Evolutionary conservation across 2,113 vertebrate species (phyloP), one percentile per base, ranked within the genome.

Genomic region (Eulacestoma nigropectus): DNA sequence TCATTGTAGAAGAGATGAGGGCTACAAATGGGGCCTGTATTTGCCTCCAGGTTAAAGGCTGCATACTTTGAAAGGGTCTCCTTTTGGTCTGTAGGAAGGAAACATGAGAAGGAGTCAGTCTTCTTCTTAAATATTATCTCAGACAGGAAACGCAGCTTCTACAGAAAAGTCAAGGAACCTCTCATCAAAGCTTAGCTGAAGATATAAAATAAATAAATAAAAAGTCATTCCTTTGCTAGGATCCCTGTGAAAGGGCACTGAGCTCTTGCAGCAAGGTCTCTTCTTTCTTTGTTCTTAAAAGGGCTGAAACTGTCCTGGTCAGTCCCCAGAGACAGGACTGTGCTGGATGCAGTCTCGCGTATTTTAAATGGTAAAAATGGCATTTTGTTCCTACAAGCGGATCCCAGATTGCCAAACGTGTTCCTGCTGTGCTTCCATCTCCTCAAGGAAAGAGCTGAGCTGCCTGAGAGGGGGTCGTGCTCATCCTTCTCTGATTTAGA

Each of bases 111-210:
- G 25, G 68, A 86, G 33, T 74, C 83, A 75, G 60, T 70, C 72
- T 56, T 93, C 93, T 32, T 90, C 72, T 90, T 78, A 63, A 75
- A 33, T 89, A 87, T 80, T 84, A 59, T 52, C 90, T 90, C 72
- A 86, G 85, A 29, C 96, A 96, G 92, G 95, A 95, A 95, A 86
- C 21, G 1, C 68, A 79, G 64, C 29, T 64, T 74, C 55, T 57
- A 69, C 86, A 91, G 80, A 82, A 64, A 56, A 92, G 56, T 20
- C 83, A 68, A 81, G 77, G 57, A 84, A 64, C 69, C 30, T 60
- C 80, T 91, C 93, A 94, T 95, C 91, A 95, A 96, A 97, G 93
- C 68, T 70, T 72, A 78, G 68, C 72, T 89, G 76, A 88, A 92
- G 60, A 77, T 78, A 67, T 32, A 59, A 96, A 95, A 89, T 79